Evolutionary conservation across 2,888 invertebrate genomes (phyloP).

Genomic region (Parnassius orleans): DNA sequence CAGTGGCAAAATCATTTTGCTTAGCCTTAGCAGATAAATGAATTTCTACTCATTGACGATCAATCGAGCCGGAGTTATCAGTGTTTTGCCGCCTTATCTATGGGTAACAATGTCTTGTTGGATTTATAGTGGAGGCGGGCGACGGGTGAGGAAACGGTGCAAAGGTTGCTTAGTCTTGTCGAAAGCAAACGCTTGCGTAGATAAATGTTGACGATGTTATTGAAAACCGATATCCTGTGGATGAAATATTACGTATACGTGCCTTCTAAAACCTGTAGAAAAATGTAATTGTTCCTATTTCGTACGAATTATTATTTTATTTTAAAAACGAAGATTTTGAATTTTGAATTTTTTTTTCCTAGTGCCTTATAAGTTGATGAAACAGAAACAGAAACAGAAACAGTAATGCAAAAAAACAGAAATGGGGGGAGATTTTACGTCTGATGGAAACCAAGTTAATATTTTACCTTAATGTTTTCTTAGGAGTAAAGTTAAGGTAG

Average conservation of each 20-base stretch:
- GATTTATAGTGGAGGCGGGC: constrained; percentile 47
- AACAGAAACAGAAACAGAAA: too few species aligned
- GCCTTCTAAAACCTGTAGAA: too few species aligned
- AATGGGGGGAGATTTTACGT: too few species aligned
- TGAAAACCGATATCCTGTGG: constrained; percentile 2
- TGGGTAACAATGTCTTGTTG: constrained; percentile 48
- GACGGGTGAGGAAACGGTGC: background rate
- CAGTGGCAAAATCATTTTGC: constrained; percentile 18
- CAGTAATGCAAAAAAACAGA: too few species aligned
- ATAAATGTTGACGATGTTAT: constrained; percentile 1
- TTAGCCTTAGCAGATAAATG: constrained; percentile 63
- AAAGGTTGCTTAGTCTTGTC: constrained; percentile 10
- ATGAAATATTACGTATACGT: background rate
- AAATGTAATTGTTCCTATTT: too few species aligned
- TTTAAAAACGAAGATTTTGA: too few species aligned
- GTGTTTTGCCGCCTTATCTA: constrained; percentile 70
- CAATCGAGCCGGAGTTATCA: constrained; percentile 71
- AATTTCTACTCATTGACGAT: constrained; percentile 77
- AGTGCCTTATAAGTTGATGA: too few species aligned
- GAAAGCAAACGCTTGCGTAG: constrained; percentile 1
- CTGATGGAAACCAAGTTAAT: too few species aligned
- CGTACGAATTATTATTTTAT: too few species aligned
- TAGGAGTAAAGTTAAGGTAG: too few species aligned
- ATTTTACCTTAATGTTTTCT: too few species aligned
- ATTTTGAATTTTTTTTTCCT: too few species aligned